Base-by-base conservation (phyloP, 2,797 vertebrate species). In the Rhinophrynus dorsalis region DNA sequence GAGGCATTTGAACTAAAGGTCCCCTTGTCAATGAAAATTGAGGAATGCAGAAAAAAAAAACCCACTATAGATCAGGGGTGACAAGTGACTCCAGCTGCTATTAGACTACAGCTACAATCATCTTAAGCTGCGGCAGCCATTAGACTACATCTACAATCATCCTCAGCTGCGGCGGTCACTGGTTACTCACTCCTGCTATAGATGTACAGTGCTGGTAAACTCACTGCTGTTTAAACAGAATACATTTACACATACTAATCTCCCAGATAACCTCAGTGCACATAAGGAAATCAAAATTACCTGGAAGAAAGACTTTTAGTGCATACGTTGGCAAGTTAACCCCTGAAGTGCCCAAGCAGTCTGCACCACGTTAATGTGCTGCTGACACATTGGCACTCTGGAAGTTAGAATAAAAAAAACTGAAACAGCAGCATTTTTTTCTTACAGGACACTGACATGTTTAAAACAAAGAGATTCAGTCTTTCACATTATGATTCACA, bases 241-340 rank as follows among this genome's bases (percentile, higher is more conserved):
- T 80, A 79, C 80, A 54, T 54, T 69, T 81, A 80, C 81, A 82
- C 27, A 80, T 81, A 73, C 75, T 77, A 74, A 0, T 80, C 86
- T 88, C 84, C 89, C 88, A 89, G 85, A 83, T 84, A 88, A 89
- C 81, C 85, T 89, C 88, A 94, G 92, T 90, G 90, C 88, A 91
- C 88, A 88, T 86, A 79, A 85, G 84, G 81, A 64, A 89, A 87
- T 90, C 83, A 86, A 87, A 82, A 90, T 88, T 84, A 90, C 82
- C 83, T 83, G 85, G 88, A 90, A 90, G 90, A 79, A 93, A 79
- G 84, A 91, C 83, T 88, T 91, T 37, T 65, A 95, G 90, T 91
- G 88, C 81, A 87, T 83, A 85, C 84, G 88, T 88, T 87, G 83
- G 89, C 85, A 63, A 77, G 88, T 90, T 84, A 30, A 81, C 17